A percentile compares a stretch with the other conserved stretches of the same genome.
Conservation (phyloP, 2,113 vertebrate species). For the Zootoca vivipara region DNA sequence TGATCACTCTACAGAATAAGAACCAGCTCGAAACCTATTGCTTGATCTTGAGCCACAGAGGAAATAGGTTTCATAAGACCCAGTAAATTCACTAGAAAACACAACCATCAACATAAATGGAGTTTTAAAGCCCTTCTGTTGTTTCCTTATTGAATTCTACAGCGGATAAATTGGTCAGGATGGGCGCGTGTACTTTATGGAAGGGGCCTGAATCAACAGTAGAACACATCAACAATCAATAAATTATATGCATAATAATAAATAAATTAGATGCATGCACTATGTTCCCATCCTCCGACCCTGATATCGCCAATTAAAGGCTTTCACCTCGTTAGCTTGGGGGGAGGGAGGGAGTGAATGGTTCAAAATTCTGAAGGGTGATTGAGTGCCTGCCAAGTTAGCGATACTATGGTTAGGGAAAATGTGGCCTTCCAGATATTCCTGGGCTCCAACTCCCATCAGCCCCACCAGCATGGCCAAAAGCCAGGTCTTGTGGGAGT, state of each 20-base stretch:
- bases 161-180: neutral
- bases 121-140: neutral
- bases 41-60: neutral
- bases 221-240: neutral
- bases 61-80: conserved; percentile 11
- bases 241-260: no score
- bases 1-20: neutral
- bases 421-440: no score
- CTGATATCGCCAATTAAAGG: neutral
- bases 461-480: neutral
- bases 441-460: neutral
- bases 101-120: neutral
- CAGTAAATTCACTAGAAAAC: neutral
- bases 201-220: neutral
- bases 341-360: rapidly evolving
- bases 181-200: neutral
- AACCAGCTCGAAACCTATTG: rapidly evolving
- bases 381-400: neutral
- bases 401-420: neutral
- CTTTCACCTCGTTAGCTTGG: neutral
- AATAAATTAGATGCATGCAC: neutral
- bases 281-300: neutral
- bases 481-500: neutral
- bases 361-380: neutral
- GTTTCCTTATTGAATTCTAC: neutral